Percentiles rank a stretch among this genome's conserved stretches.
These are phyloP conservation scores for Podiceps cristatus DNA, from an alignment of 2,113 vertebrate genomes.

Conservation along the genomic window DNA sequence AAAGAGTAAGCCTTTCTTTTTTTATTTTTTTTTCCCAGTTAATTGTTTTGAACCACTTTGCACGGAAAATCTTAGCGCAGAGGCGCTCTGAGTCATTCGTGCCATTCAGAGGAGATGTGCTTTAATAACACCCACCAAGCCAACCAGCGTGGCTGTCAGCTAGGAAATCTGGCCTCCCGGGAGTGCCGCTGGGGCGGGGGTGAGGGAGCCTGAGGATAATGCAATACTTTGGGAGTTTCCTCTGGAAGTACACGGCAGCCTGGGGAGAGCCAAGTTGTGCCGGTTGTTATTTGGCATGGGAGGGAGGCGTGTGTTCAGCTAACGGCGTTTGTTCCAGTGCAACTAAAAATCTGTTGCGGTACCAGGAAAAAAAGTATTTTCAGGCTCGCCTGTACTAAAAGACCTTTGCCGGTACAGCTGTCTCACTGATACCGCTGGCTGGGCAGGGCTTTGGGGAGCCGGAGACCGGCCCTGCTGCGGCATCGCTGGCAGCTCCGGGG, in stretches of 20 bases:
- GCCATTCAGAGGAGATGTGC: not conserved
- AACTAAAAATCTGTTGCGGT: not conserved
- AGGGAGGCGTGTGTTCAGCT: not conserved
- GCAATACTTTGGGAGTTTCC: constrained; percentile 2
- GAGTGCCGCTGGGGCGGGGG: not conserved
- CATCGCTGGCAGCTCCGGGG: not conserved
- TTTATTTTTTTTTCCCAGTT: not conserved
- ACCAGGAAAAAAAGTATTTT: not conserved
- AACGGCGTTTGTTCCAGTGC: not conserved
- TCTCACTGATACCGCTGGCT: not conserved
- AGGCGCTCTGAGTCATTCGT: not conserved
- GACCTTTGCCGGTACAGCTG: not conserved
- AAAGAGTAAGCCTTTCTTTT: constrained; percentile 80
- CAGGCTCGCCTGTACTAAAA: not conserved
- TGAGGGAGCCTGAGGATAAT: not conserved
- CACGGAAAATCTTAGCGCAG: constrained; percentile 7
- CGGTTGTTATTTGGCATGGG: not conserved
- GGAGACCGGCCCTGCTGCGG: not conserved
- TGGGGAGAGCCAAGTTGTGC: not conserved
- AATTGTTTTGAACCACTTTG: not conserved
- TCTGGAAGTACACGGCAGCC: constrained; percentile 2
- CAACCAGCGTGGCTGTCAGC: not conserved
- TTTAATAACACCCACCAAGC: constrained; percentile 15
- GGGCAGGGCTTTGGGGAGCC: not conserved
- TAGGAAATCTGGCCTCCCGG: not conserved